phyloP scores from a whole-genome alignment of 2,888 invertebrate species.

The Drosophila suboccidentalis region DNA sequence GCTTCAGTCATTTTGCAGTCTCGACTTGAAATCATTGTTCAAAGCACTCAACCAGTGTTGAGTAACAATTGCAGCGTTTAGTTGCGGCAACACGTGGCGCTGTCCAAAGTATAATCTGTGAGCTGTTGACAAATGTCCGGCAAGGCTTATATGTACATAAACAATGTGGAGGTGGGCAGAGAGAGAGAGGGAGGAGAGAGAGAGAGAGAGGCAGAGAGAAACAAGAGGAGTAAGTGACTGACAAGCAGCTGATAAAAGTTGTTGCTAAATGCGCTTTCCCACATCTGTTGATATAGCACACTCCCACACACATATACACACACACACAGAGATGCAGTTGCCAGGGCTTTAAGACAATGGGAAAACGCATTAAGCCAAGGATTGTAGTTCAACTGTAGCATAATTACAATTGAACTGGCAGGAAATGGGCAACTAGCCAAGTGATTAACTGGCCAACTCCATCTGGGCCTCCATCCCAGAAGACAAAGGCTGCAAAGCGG shows the following conservation, averaged over 20 bases:
- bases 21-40: conserved; percentile 9
- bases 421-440: conserved; percentile 65
- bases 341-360: conserved; percentile 27
- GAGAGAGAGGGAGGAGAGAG: neutral
- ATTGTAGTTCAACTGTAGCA: conserved; percentile 56
- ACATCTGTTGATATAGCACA: conserved; percentile 52
- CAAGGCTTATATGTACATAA: conserved; percentile 33
- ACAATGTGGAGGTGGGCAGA: conserved; percentile 15
- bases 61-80: conserved; percentile 5
- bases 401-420: conserved; percentile 71
- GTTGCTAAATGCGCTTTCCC: conserved; percentile 59
- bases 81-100: conserved; percentile 46
- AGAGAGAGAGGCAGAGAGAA: neutral
- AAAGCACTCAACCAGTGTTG: conserved; percentile 4
- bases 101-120: conserved; percentile 27
- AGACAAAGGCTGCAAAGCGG: conserved; percentile 26
- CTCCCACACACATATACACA: neutral
- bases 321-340: conserved; percentile 1
- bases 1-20: neutral
- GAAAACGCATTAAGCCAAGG: conserved; percentile 67
- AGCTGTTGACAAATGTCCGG: conserved; percentile 10
- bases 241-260: conserved; percentile 58
- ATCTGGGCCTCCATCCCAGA: conserved; percentile 13
- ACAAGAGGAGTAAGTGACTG: conserved; percentile 4
- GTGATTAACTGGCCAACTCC: conserved; percentile 20